Percentiles rank a stretch among this genome's conserved stretches.
Evolutionary conservation across 1,140 invertebrate species (phyloP).

Genomic region (Eriosoma lanigerum): DNA sequence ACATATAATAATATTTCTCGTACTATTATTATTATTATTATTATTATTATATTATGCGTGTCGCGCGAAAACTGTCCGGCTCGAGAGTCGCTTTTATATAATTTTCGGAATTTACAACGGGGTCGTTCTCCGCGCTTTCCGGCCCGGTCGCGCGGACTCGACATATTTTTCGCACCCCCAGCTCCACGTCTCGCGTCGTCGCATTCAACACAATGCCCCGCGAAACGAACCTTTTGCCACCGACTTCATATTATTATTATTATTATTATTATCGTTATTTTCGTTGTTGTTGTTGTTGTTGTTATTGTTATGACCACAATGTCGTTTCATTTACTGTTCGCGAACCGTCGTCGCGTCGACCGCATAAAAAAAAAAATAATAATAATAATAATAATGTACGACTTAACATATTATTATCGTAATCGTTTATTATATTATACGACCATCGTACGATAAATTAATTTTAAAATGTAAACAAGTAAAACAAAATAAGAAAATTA

Average conservation of each 20-base stretch:
- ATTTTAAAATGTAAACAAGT: too few species aligned
- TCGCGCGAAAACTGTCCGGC: constrained; percentile 21
- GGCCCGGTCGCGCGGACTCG: neutral
- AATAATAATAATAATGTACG: too few species aligned
- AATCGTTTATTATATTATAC: too few species aligned
- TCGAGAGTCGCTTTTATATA: constrained; percentile 23
- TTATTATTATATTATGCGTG: neutral
- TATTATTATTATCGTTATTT: too few species aligned
- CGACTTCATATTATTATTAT: constrained; percentile 32
- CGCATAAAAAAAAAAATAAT: too few species aligned
- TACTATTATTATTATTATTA: too few species aligned
- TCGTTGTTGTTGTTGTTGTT: too few species aligned
- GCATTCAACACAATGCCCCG: neutral
- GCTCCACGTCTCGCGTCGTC: neutral
- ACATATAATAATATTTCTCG: neutral
- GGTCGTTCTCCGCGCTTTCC: neutral
- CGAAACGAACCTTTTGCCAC: constrained; percentile 4
- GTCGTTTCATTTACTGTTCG: constrained; percentile 33
- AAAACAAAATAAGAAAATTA: too few species aligned
- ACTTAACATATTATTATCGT: too few species aligned
- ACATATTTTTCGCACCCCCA: constrained; percentile 19
- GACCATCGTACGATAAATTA: too few species aligned
- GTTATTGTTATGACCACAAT: too few species aligned
- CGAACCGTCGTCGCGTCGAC: too few species aligned
- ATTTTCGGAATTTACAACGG: constrained; percentile 34